Conservation (phyloP, 2,113 vertebrate species). For the Galemys pyrenaicus region DNA sequence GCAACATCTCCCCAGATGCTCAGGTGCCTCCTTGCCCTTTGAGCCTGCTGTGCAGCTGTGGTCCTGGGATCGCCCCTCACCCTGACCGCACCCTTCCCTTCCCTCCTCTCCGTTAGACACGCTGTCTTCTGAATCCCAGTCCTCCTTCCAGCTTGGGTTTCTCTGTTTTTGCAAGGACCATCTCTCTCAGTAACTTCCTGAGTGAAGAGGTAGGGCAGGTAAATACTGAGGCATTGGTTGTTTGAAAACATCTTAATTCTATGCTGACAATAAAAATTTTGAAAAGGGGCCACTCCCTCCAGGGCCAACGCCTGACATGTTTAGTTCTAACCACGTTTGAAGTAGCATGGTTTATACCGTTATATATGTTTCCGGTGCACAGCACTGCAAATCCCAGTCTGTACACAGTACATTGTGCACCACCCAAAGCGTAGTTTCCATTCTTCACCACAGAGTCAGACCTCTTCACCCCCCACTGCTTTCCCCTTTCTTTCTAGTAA, state of each 20-base stretch:
- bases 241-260: conserved; percentile 32
- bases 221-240: not conserved
- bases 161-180: not conserved
- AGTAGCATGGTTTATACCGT: not conserved
- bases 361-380: not conserved
- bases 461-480: not conserved
- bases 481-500: no score
- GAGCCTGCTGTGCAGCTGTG: not conserved
- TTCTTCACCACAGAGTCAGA: not conserved
- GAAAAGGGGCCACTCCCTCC: no score
- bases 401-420: not conserved
- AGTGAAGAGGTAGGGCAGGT: not conserved
- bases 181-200: not conserved
- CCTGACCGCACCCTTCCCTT: not conserved
- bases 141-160: not conserved
- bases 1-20: not conserved
- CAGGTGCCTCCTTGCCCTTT: not conserved
- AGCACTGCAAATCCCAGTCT: not conserved
- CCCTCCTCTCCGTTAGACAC: not conserved
- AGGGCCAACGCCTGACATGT: no score
- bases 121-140: not conserved
- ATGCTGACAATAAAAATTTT: not conserved
- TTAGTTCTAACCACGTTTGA: no score
- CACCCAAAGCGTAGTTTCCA: not conserved
- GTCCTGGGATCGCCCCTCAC: no score